phyloP scores from a whole-genome alignment of 2,113 vertebrate species.

The Jaculus jaculus region DNA sequence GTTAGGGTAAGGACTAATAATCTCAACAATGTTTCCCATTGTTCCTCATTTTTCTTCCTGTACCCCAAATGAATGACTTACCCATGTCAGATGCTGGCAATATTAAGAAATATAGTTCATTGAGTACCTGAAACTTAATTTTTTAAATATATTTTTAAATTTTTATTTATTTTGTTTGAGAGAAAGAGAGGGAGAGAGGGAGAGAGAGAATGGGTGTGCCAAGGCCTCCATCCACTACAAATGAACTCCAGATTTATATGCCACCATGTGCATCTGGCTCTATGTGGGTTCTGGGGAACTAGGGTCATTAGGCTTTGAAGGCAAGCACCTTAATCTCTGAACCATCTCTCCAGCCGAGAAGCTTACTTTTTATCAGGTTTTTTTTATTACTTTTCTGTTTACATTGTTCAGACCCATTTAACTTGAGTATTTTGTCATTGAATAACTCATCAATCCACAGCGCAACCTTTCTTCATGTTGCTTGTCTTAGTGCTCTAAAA shows the following conservation, averaged over 20 bases:
- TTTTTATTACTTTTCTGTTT: conserved; percentile 10
- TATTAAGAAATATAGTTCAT: not conserved
- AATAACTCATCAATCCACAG: conserved; percentile 57
- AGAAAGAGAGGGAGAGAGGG: too few species aligned
- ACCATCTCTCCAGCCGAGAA: too few species aligned
- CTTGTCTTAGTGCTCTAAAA: conserved; percentile 68
- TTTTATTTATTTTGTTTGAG: too few species aligned
- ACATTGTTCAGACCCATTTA: conserved; percentile 60
- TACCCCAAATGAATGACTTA: conserved; percentile 12
- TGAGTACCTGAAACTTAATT: conserved; percentile 24
- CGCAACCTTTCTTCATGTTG: conserved; percentile 60
- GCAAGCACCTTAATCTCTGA: too few species aligned
- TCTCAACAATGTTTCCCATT: conserved; percentile 22
- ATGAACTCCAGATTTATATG: too few species aligned
- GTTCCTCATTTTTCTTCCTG: not conserved
- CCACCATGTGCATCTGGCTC: too few species aligned
- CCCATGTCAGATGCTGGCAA: not conserved
- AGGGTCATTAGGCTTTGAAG: too few species aligned
- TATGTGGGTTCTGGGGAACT: too few species aligned
- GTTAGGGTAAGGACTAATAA: not conserved
- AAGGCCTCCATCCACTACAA: too few species aligned
- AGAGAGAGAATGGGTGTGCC: too few species aligned
- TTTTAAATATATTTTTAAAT: too few species aligned
- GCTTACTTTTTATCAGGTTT: conserved; percentile 8
- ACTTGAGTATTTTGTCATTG: conserved; percentile 62